phyloP scores from a whole-genome alignment of 2,888 invertebrate genomes.

The Ptilodon capucinus region DNA sequence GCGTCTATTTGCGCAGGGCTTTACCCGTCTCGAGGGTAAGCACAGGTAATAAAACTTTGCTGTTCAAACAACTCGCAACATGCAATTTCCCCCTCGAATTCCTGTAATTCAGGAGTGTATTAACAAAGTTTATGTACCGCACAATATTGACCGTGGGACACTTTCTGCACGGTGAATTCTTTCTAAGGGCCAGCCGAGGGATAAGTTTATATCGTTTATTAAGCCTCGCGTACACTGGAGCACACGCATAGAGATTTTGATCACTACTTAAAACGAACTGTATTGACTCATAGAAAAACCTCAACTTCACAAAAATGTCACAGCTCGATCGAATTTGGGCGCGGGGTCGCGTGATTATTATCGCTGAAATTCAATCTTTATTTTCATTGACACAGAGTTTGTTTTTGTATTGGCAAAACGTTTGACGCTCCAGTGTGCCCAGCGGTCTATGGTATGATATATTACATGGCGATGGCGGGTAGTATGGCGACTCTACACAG shows the following conservation, averaged over 20 bases:
- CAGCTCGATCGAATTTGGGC: too few relatives aligned
- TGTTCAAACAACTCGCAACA: constrained; percentile 27
- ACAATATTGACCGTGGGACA: constrained; percentile 26
- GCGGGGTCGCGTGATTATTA: too few relatives aligned
- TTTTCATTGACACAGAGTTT: too few relatives aligned
- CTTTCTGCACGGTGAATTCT: constrained; percentile 41
- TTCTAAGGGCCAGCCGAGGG: constrained; percentile 24
- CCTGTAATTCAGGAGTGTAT: constrained; percentile 33
- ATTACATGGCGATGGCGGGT: constrained; percentile 50
- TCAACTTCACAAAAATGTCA: too few relatives aligned
- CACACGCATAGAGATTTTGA: too few relatives aligned
- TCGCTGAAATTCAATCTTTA: too few relatives aligned
- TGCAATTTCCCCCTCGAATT: constrained; percentile 25
- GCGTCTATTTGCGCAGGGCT: too few relatives aligned
- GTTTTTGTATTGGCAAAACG: too few relatives aligned
- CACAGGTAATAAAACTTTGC: constrained; percentile 26
- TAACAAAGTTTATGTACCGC: constrained; percentile 33
- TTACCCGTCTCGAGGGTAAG: constrained; percentile 11
- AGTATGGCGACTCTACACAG: constrained; percentile 43
- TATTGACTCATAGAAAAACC: too few relatives aligned
- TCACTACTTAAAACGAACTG: too few relatives aligned
- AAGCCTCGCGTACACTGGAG: too few relatives aligned
- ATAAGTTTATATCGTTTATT: constrained; percentile 47
- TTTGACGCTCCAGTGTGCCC: too few relatives aligned
- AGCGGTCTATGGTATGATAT: constrained; percentile 51